Evolutionary conservation across 1,140 invertebrate species (phyloP).

Genomic region (Ceratina australensis): DNA sequence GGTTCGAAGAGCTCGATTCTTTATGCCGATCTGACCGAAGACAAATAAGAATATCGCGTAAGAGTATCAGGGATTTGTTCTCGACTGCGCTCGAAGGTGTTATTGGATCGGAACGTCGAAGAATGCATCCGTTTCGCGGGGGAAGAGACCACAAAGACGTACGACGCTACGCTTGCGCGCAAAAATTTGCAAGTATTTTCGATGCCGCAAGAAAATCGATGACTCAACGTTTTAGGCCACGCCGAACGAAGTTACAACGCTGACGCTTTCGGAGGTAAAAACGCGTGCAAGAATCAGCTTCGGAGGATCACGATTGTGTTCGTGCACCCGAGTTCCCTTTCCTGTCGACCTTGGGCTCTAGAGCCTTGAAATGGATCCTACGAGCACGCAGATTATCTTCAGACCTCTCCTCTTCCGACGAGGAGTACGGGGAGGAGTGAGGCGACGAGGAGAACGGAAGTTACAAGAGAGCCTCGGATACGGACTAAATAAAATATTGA

Average conservation of each 20-base stretch:
- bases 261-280: neutral
- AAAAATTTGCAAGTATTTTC: neutral
- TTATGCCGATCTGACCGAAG: neutral
- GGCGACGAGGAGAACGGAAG: neutral
- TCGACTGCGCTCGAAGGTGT: neutral
- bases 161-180: neutral
- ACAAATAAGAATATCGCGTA: constrained; percentile 29
- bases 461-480: neutral
- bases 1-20: neutral
- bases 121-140: neutral
- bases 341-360: constrained; percentile 18
- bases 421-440: neutral
- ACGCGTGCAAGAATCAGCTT: neutral
- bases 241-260: neutral
- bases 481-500: constrained; percentile 25
- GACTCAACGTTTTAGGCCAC: neutral
- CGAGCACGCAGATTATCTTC: constrained; percentile 5
- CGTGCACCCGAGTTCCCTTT: constrained; percentile 23
- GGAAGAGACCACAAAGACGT: neutral
- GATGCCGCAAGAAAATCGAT: neutral
- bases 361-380: constrained; percentile 39
- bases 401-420: neutral
- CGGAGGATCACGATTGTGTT: neutral
- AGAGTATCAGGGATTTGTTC: constrained; percentile 8
- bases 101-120: constrained; percentile 16